Conservation (phyloP, 2,797 vertebrate species). For the Mus caroli region DNA sequence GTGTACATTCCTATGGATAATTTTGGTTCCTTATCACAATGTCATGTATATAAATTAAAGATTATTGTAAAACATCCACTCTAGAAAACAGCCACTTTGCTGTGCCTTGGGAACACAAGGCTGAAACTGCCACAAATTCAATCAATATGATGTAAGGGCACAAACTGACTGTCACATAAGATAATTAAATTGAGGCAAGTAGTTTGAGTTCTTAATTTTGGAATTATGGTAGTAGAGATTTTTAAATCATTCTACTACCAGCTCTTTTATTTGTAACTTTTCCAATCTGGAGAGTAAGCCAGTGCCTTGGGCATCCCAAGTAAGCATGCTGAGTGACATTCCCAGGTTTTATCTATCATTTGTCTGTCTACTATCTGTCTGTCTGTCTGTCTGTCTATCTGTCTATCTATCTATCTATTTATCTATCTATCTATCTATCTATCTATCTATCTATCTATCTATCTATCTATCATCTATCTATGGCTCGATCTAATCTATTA, state of each 20-base stretch:
- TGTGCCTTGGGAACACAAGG: not conserved
- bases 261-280: not conserved
- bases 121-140: not conserved
- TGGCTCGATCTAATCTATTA: not conserved
- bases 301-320: not conserved
- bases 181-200: not conserved
- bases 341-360: not conserved
- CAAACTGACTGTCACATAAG: not conserved
- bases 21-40: slow-evolving; percentile 22
- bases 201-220: slow-evolving; percentile 8
- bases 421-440: not conserved
- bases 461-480: not conserved
- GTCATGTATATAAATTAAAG: slow-evolving; percentile 46
- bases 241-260: not conserved
- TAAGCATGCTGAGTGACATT: not conserved
- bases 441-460: not conserved
- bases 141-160: not conserved
- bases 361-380: not conserved
- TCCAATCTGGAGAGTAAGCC: not conserved
- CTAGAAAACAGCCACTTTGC: not conserved
- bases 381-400: not conserved
- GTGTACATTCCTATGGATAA: not conserved
- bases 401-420: not conserved
- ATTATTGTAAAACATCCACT: not conserved
- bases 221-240: not conserved